Evolutionary conservation across 2,797 vertebrate genomes (phyloP), one percentile per base, ranked within the genome.

Genomic region (Tokudaia tokunoshimensis): DNA sequence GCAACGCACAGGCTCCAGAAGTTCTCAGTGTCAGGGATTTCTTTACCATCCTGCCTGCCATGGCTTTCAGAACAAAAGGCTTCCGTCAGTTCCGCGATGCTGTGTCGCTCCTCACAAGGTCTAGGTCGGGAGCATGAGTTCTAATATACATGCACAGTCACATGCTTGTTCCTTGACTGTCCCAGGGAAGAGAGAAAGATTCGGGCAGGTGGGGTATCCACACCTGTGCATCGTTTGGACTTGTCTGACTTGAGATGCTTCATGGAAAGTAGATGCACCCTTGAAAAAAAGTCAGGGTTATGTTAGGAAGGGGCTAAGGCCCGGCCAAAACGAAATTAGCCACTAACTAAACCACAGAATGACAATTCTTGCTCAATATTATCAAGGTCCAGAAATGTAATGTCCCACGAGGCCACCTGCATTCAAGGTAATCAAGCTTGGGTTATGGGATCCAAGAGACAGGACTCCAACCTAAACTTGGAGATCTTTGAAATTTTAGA

Each of bases 361-460:
- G 67, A 94, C 75, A 92, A 92, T 83, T n/a, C 19, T 31, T 95
- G 63, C 75, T 90, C 95, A 96, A 89, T 34, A 61, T 76, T 92
- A 88, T 78, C 61, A 41, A n/a, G 44, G 13, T 74, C 41, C 67
- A 91, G 79, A 44, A 94, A 82, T 57, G 4, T 22, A 55, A 70
- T 7, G 6, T 75, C 74, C 50, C 50, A 0, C 34, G 44, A 80
- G 72, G 50, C 87, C 80, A 22, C 10, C 24, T 17, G 44, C 34
- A 86, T 19, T 86, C 10, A 29, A 83, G 52, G 26, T 57, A 55
- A 63, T 37, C 70, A 41, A 74, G 19, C 67, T 31, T 10, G 80
- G 41, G 41, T 95, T 90, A 78, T 20, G 10, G 37, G 14, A 61
- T 91, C 63, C 75, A 41, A 24, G 24, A 24, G 14, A 74, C 3